Conservation (phyloP, 2,888 invertebrate species). For the Hirtodrosophila alboralis region DNA sequence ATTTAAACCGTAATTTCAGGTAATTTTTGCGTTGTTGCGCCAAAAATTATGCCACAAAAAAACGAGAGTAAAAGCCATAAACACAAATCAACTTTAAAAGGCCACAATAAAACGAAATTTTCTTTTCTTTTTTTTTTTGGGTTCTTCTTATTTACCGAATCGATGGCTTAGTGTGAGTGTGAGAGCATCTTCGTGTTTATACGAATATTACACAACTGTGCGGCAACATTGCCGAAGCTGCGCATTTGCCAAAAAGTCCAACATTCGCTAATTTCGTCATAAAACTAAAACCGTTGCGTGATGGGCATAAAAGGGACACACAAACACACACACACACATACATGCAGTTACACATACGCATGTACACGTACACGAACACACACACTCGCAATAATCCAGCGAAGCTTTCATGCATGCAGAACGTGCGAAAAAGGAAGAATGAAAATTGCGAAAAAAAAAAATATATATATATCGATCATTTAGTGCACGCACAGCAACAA, state of each 20-base stretch:
- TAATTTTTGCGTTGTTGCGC: slow-evolving; percentile 21
- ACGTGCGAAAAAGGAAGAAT: neutral
- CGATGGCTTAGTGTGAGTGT: slow-evolving; percentile 2
- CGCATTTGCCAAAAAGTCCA: slow-evolving; percentile 40
- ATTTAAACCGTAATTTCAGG: neutral
- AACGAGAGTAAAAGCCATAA: slow-evolving; percentile 30
- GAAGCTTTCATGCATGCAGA: slow-evolving; percentile 17
- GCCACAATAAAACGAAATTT: slow-evolving; percentile 24
- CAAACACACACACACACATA: slow-evolving; percentile 9
- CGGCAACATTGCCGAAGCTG: slow-evolving; percentile 39
- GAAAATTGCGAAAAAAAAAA: too few species aligned
- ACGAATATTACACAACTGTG: slow-evolving; percentile 54
- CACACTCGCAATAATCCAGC: slow-evolving; percentile 8
- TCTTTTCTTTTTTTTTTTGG: too few species aligned
- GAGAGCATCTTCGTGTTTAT: slow-evolving; percentile 12
- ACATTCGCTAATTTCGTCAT: slow-evolving; percentile 75
- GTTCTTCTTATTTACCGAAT: slow-evolving; percentile 39
- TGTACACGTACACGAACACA: slow-evolving; percentile 3
- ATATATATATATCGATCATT: too few species aligned
- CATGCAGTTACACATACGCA: slow-evolving; percentile 7
- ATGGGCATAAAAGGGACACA: slow-evolving; percentile 55
- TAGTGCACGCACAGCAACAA: too few species aligned
- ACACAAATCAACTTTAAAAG: slow-evolving; percentile 41
- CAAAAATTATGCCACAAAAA: slow-evolving; percentile 55
- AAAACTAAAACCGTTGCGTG: slow-evolving; percentile 74